These are phyloP conservation scores for Vulpes vulpes DNA, from an alignment of 2,113 vertebrate species.

Conservation along the genomic window DNA sequence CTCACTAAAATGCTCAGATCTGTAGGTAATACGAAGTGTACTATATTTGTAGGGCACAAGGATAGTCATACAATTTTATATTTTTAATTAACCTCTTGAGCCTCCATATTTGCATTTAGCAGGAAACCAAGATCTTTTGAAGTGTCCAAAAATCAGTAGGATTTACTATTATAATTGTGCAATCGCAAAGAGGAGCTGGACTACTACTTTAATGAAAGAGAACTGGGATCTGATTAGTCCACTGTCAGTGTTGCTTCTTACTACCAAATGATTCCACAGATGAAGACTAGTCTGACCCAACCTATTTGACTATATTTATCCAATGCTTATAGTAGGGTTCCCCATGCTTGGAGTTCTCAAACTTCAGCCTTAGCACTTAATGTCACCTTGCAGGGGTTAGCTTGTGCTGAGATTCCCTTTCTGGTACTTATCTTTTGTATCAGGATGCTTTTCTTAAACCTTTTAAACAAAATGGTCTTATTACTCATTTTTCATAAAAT, in stretches of 20 bases:
- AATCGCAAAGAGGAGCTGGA: not conserved
- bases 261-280: not conserved
- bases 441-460: constrained; percentile 16
- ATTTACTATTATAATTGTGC: not conserved
- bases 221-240: not conserved
- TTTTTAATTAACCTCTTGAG: not conserved
- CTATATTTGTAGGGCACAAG: not conserved
- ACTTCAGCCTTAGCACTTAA: not conserved
- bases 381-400: not conserved
- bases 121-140: not conserved
- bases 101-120: not conserved
- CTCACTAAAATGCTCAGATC: not conserved
- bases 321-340: not conserved
- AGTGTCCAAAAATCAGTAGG: not conserved
- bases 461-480: not conserved
- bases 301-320: not conserved
- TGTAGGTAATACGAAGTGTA: not conserved
- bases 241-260: not conserved
- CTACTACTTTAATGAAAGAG: not conserved
- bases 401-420: not conserved
- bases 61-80: not conserved
- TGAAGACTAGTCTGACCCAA: not conserved
- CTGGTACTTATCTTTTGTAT: not conserved
- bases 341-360: not conserved
- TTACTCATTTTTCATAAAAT: not conserved